phyloP scores from a whole-genome alignment of 2,888 invertebrate genomes.

The Leucophora obtusa region DNA sequence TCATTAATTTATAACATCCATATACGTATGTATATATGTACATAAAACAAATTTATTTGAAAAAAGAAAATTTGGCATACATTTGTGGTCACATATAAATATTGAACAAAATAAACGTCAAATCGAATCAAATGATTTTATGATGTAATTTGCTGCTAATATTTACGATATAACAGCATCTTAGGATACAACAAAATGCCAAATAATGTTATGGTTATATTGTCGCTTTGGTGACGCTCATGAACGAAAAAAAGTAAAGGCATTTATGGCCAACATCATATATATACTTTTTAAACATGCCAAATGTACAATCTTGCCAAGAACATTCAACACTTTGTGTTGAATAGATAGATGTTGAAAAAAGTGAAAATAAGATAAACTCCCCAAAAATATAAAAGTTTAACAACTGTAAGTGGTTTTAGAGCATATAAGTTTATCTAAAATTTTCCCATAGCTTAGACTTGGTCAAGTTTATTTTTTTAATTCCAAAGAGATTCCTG shows the following conservation, averaged over 20 bases:
- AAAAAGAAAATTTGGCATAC: not conserved
- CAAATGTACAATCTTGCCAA: not conserved
- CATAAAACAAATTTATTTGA: not conserved
- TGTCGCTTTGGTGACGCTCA: slow-evolving; percentile 73
- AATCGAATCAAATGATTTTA: slow-evolving; percentile 78
- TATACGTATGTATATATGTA: not conserved
- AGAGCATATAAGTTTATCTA: not conserved
- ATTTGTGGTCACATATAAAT: not conserved
- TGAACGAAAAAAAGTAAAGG: slow-evolving; percentile 43
- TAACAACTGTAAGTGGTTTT: slow-evolving; percentile 2
- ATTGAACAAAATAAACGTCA: slow-evolving; percentile 75
- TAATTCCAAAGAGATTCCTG: slow-evolving; percentile 48
- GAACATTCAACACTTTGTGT: slow-evolving; percentile 23
- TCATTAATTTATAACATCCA: not conserved
- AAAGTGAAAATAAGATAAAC: not conserved
- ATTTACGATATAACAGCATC: slow-evolving; percentile 78
- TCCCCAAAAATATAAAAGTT: not conserved
- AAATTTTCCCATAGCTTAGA: not conserved
- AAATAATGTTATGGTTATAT: slow-evolving; percentile 78
- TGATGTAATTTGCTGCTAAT: slow-evolving; percentile 78
- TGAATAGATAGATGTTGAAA: not conserved
- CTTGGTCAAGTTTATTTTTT: slow-evolving; percentile 41
- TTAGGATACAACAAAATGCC: slow-evolving; percentile 75
- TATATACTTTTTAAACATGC: slow-evolving; percentile 14
- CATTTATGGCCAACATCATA: slow-evolving; percentile 46